A percentile compares a stretch with the other conserved stretches of the same genome.
These are phyloP conservation scores for Polymixis lichenea DNA, from an alignment of 2,888 invertebrate genomes.

Conservation along the genomic window DNA sequence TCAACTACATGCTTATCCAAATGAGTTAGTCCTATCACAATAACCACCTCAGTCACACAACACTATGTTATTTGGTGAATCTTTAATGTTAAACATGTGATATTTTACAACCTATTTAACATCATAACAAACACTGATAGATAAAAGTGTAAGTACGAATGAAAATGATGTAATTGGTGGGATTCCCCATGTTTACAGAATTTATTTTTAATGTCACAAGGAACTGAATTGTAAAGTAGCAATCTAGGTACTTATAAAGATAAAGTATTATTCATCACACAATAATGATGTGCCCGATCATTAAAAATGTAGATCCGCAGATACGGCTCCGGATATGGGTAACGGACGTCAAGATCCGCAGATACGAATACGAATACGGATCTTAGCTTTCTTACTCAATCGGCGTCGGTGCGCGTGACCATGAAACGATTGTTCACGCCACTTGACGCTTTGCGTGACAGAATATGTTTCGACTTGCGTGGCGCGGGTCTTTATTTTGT, in stretches of 20 bases:
- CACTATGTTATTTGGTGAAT: neutral
- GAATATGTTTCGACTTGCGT: no score
- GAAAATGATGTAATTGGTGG: slow-evolving; percentile 13
- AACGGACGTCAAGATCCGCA: no score
- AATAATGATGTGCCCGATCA: no score
- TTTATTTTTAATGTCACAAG: neutral
- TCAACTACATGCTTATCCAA: neutral
- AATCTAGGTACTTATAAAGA: slow-evolving; percentile 18
- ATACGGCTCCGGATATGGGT: no score
- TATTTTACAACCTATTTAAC: slow-evolving; percentile 11
- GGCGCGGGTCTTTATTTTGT: no score
- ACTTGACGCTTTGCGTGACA: no score
- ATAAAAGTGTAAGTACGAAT: slow-evolving; percentile 14
- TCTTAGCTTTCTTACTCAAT: no score
- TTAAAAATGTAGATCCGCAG: no score
- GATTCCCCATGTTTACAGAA: slow-evolving; percentile 19
- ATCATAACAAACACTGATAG: slow-evolving; percentile 14
- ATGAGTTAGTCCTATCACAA: neutral
- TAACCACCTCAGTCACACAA: neutral
- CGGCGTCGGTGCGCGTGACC: no score
- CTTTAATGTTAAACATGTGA: slow-evolving; percentile 9
- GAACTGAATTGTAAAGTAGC: slow-evolving; percentile 10
- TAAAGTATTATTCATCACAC: slow-evolving; percentile 1
- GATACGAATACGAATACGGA: no score
- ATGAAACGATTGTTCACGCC: no score